These are phyloP conservation scores for Amorpha juglandis DNA, from an alignment of 2,888 invertebrate species.

Conservation along the genomic window DNA sequence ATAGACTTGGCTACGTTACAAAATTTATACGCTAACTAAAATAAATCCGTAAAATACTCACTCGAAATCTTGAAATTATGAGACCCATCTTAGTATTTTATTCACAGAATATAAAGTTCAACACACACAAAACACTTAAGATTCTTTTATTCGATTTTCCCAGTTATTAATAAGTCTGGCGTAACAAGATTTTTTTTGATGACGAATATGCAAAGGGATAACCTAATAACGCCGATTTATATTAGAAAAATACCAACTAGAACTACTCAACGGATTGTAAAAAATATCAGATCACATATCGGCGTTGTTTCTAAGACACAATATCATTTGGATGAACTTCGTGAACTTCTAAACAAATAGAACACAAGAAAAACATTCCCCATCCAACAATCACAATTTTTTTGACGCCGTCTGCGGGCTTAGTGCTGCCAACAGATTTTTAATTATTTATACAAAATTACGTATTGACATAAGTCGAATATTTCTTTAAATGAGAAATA, in stretches of 20 bases:
- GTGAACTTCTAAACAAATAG: constrained; percentile 33
- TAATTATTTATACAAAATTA: no score
- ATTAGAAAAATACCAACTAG: constrained; percentile 48
- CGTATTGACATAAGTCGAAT: no score
- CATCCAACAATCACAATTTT: constrained; percentile 33
- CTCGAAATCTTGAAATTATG: constrained; percentile 87
- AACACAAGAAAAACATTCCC: constrained; percentile 38
- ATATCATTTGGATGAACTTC: constrained; percentile 34
- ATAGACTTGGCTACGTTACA: constrained; percentile 74
- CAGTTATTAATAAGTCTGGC: constrained; percentile 75
- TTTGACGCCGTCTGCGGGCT: constrained; percentile 6
- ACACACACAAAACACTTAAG: constrained; percentile 47
- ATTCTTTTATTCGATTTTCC: constrained; percentile 41
- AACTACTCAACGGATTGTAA: constrained; percentile 34
- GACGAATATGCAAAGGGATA: constrained; percentile 58
- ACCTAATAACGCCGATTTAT: constrained; percentile 65
- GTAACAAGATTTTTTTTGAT: constrained; percentile 58
- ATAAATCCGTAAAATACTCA: constrained; percentile 67
- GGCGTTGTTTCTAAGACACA: constrained; percentile 38
- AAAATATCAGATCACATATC: constrained; percentile 34
- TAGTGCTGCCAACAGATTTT: not conserved
- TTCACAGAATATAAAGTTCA: constrained; percentile 34
- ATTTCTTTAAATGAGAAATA: no score
- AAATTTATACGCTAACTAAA: constrained; percentile 50
- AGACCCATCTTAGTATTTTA: constrained; percentile 83